Conservation (phyloP, 1,140 invertebrate genomes). For the Penaeus chinensis region DNA sequence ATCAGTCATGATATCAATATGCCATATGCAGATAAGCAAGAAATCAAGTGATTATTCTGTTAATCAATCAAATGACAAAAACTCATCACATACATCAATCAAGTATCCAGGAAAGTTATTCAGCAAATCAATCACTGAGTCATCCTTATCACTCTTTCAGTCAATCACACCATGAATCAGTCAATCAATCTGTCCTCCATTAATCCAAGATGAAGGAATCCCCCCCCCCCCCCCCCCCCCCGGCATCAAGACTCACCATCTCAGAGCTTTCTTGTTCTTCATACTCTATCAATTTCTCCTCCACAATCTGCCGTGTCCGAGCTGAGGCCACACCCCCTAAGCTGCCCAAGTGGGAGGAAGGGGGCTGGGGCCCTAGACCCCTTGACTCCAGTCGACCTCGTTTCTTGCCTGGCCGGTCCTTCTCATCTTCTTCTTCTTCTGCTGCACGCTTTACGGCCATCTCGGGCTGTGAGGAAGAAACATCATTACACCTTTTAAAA, state of each 20-base stretch:
- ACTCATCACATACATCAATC: too few species aligned
- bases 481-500: background rate
- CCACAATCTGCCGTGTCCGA: constrained; percentile 41
- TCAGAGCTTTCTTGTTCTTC: constrained; percentile 44
- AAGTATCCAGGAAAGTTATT: too few species aligned
- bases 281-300: constrained; percentile 43
- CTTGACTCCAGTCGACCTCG: constrained; percentile 39
- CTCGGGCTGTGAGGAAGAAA: constrained; percentile 34
- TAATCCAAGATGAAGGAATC: background rate
- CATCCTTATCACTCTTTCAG: too few species aligned
- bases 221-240: too few species aligned
- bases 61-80: too few species aligned
- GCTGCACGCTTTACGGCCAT: constrained; percentile 48
- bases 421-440: constrained; percentile 52
- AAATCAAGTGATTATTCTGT: too few species aligned
- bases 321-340: constrained; percentile 26
- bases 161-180: too few species aligned
- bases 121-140: too few species aligned
- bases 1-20: too few species aligned
- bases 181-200: background rate
- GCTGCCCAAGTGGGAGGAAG: background rate
- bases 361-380: constrained; percentile 36
- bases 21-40: too few species aligned
- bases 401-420: constrained; percentile 41
- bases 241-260: constrained; percentile 19